Base-by-base conservation (phyloP, 1,140 invertebrate species). In the Drosophila sproati region DNA sequence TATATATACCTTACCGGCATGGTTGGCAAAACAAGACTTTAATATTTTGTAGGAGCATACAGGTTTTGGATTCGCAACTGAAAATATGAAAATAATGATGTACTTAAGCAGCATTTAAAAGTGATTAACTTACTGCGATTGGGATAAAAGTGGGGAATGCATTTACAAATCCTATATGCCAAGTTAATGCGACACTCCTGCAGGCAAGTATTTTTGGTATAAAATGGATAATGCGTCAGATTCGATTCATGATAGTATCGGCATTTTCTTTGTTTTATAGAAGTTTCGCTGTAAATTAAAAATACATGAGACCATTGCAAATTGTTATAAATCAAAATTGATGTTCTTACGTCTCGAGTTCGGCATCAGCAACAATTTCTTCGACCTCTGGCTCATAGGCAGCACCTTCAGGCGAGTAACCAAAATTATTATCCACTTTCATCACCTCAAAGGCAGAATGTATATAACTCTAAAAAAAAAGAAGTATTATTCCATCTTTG, bases 181-280 rank as follows among this genome's bases (percentile, higher is more conserved):
- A 95, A 85, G 43, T 93, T 87, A 7, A 95, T 93, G 3, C 95
- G 93, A 68, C 95, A 96, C 74, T 96, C 95, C 90, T 95, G 95
- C 1, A 94, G 89, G 63, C 95, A 96, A 63, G 95, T 90, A 20
- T 94, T 94, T 82, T 95, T 95, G 0, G 95, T 94, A 78, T 96
- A 96, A 5, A 95, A 94, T 0, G 94, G 93, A 75, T 93, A 95
- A 74, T 95, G 94, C 4, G 92, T 88, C 0, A 96, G 79, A 77
- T 94, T 94, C 35, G 95, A 94, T 91, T 96, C 95, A 43, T 95
- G 80, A 8, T 92, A 91, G 74, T 95, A 95, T 0, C 95, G 93
- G 76, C 95, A 92, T 37, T 92, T 87, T 32, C 91, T 63, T 51
- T 92, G 91, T 2, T 47, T 12, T 3, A 92, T 60, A 3, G 78